Evolutionary conservation across 2,888 invertebrate genomes (phyloP).

Genomic region (Ceraclea dissimilis): DNA sequence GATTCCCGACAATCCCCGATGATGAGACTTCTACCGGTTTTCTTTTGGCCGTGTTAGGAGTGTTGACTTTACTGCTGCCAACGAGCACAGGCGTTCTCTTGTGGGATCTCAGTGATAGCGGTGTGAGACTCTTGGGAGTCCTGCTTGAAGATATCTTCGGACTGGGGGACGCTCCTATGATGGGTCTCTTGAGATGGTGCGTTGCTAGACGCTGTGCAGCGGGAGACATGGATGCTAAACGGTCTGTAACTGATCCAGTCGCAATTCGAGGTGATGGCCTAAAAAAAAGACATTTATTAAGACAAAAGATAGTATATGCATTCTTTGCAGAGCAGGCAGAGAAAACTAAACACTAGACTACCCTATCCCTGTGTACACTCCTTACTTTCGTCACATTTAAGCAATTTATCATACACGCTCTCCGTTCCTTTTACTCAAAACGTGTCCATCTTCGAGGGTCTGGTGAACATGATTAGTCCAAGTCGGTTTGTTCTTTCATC

Average conservation of each 20-base stretch:
- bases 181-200: constrained; percentile 16
- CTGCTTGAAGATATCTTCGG: constrained; percentile 29
- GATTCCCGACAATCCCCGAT: constrained; percentile 24
- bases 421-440: too few relatives aligned
- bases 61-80: constrained; percentile 27
- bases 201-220: constrained; percentile 86
- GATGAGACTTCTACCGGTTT: constrained; percentile 29
- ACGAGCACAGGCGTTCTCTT: constrained; percentile 3
- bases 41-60: constrained; percentile 29
- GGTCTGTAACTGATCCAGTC: constrained; percentile 56
- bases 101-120: constrained; percentile 27
- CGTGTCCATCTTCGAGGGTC: too few relatives aligned
- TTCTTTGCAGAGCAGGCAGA: too few relatives aligned
- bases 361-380: too few relatives aligned
- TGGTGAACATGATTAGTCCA: too few relatives aligned
- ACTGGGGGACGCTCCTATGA: constrained; percentile 10
- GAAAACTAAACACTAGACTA: too few relatives aligned
- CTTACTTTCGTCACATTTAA: too few relatives aligned
- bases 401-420: too few relatives aligned
- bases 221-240: constrained; percentile 88
- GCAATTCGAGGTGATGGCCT: constrained; percentile 23
- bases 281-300: constrained; percentile 5
- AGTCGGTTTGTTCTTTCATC: too few relatives aligned
- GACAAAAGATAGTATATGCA: too few relatives aligned
- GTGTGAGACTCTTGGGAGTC: constrained; percentile 30